phyloP scores from a whole-genome alignment of 2,113 vertebrate genomes.

The Dasyornis broadbenti region DNA sequence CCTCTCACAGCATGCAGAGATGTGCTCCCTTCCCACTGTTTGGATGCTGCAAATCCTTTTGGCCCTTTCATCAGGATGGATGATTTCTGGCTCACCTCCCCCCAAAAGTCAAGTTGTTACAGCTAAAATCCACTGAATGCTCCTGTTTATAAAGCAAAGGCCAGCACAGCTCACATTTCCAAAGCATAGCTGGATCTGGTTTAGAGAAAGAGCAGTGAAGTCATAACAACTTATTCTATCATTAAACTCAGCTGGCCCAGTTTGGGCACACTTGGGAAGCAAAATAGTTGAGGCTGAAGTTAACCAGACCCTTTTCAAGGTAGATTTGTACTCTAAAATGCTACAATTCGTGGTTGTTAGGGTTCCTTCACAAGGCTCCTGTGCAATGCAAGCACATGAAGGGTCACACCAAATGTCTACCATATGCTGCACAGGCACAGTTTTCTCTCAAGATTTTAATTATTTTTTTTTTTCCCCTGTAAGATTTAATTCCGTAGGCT shows the following conservation, averaged over 20 bases:
- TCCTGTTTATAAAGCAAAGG: constrained; percentile 1
- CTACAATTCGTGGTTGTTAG: constrained; percentile 15
- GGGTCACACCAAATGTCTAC: constrained; percentile 62
- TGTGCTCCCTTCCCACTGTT: background rate
- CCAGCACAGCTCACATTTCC: background rate
- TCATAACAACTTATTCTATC: background rate
- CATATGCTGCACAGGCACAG: constrained; percentile 49
- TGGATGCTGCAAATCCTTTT: background rate
- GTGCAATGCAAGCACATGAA: constrained; percentile 44
- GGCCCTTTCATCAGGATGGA: background rate
- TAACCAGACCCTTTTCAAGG: background rate
- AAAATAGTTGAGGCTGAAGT: constrained; percentile 3
- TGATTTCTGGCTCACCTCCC: background rate
- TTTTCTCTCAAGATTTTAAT: constrained; percentile 52
- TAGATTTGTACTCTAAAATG: background rate
- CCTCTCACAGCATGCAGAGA: background rate
- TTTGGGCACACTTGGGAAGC: background rate
- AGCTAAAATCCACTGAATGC: background rate
- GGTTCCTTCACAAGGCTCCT: constrained; percentile 58
- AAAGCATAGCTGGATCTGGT: background rate
- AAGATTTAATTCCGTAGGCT: background rate
- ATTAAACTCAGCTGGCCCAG: background rate
- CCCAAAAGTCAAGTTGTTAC: background rate
- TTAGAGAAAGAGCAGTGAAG: background rate
- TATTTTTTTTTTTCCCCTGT: background rate